Evolutionary conservation across 2,797 vertebrate species (phyloP).

Genomic region (Uromys caudimaculatus): DNA sequence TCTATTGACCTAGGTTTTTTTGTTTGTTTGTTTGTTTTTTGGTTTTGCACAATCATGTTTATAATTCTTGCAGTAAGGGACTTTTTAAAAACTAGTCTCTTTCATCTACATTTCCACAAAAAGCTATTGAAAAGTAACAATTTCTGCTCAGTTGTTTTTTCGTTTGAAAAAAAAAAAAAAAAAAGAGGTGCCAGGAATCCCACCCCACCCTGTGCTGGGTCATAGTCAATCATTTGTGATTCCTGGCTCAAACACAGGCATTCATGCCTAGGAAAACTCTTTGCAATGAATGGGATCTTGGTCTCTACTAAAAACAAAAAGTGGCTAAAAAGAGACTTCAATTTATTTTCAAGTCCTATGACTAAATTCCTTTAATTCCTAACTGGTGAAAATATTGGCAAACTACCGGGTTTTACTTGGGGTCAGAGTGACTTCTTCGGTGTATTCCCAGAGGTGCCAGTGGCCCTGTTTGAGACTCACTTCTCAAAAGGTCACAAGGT

Average conservation of each 20-base stretch:
- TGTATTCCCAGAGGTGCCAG: conserved; percentile 21
- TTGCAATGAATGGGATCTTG: conserved; percentile 76
- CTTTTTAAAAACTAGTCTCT: conserved; percentile 42
- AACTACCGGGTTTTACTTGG: conserved; percentile 61
- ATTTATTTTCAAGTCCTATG: conserved; percentile 82
- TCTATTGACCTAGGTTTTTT: conserved; percentile 21
- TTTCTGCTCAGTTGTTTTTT: conserved; percentile 79
- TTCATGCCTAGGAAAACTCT: conserved; percentile 72
- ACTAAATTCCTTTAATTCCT: conserved; percentile 81
- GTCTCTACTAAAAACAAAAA: conserved; percentile 82
- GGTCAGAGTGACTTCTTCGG: conserved; percentile 57
- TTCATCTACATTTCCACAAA: conserved; percentile 70
- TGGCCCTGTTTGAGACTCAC: conserved; percentile 56
- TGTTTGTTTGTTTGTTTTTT: background rate
- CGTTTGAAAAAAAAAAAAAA: conserved; percentile 74
- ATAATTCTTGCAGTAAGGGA: conserved; percentile 44
- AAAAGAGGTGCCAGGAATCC: conserved; percentile 72
- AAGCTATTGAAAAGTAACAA: conserved; percentile 70
- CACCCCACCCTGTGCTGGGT: conserved; percentile 63
- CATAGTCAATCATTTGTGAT: conserved; percentile 76
- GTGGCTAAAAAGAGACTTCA: conserved; percentile 80
- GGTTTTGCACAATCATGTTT: conserved; percentile 32
- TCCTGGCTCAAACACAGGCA: conserved; percentile 73
- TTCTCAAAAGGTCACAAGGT: conserved; percentile 63
- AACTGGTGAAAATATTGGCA: conserved; percentile 74